Conservation (phyloP, 2,797 vertebrate species). For the Argentina silus region DNA sequence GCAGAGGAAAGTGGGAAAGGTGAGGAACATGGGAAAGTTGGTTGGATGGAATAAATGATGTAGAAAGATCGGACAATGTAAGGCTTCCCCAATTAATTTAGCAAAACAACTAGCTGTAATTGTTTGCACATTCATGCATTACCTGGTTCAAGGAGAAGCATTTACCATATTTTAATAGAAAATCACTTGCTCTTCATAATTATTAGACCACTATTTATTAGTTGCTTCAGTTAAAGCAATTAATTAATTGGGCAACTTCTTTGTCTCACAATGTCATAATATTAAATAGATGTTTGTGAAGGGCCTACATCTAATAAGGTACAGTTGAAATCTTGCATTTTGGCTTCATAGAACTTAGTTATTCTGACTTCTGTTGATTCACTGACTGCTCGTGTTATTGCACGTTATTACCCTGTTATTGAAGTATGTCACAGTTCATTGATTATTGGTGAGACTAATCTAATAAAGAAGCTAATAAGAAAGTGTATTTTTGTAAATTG, state of each 20-base stretch:
- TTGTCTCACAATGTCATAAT: background rate
- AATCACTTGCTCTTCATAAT: background rate
- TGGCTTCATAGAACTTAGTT: background rate
- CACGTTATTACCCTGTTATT: too few species aligned
- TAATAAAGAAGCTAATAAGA: too few species aligned
- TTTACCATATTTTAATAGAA: background rate
- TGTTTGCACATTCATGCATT: background rate
- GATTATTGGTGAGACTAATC: too few species aligned
- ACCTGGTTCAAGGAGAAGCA: background rate
- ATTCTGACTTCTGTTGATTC: too few species aligned
- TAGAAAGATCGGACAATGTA: background rate
- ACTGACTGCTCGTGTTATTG: too few species aligned
- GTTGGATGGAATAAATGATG: too few species aligned
- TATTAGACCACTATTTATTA: background rate
- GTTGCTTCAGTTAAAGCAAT: background rate
- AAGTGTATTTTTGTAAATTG: too few species aligned
- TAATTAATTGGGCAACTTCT: background rate
- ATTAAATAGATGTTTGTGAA: slow-evolving; percentile 1
- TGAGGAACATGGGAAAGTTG: too few species aligned
- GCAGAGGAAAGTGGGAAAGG: too few species aligned
- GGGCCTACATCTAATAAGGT: background rate
- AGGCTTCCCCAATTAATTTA: background rate
- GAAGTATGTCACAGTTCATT: too few species aligned
- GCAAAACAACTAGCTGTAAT: background rate
- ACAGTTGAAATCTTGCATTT: background rate